These are phyloP conservation scores for Anticlea derivata DNA, from an alignment of 2,888 invertebrate genomes.

Conservation along the genomic window DNA sequence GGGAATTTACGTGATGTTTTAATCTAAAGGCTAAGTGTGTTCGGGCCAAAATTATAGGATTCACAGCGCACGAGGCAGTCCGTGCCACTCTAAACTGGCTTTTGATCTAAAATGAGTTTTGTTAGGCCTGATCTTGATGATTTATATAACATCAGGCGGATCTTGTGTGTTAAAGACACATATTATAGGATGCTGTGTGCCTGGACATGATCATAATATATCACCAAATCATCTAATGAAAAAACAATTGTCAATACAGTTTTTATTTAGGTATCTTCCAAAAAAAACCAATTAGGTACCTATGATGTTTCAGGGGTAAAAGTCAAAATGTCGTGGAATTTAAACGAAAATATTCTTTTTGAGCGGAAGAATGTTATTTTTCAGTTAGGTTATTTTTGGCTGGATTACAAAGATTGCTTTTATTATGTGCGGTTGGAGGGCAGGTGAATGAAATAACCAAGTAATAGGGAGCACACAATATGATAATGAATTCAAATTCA, in stretches of 20 bases:
- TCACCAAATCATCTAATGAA: too few species aligned
- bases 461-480: too few species aligned
- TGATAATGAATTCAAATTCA: too few species aligned
- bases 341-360: conserved; percentile 18
- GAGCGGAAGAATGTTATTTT: conserved; percentile 15
- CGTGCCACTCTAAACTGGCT: not conserved
- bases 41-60: conserved; percentile 53
- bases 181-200: too few species aligned
- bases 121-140: too few species aligned
- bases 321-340: conserved; percentile 16
- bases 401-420: conserved; percentile 7
- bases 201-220: too few species aligned
- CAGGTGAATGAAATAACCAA: conserved; percentile 5
- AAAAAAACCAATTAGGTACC: too few species aligned
- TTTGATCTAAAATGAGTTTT: not conserved
- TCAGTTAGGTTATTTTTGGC: conserved; percentile 6
- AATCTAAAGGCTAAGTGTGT: conserved; percentile 56
- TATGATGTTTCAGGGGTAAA: conserved; percentile 24
- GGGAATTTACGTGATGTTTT: conserved; percentile 62
- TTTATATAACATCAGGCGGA: too few species aligned
- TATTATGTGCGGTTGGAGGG: conserved; percentile 5
- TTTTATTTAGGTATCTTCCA: too few species aligned
- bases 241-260: too few species aligned
- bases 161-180: too few species aligned
- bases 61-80: not conserved